Evolutionary conservation across 2,113 vertebrate species (phyloP).

Genomic region (Centropus unirufus): DNA sequence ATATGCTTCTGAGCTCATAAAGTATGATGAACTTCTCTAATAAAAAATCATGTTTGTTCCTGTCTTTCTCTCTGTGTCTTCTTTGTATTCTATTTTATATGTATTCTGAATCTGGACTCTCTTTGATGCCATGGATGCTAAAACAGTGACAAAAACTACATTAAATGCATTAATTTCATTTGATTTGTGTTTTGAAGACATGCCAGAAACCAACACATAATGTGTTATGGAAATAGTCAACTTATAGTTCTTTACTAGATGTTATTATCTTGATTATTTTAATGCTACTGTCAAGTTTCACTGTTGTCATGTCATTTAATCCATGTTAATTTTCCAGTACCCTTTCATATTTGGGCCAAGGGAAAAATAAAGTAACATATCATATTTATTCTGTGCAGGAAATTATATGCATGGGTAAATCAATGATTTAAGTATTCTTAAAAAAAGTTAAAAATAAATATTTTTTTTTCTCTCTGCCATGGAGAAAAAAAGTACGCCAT

Average conservation of each 20-base stretch:
- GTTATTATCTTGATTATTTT: neutral
- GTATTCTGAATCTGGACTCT: neutral
- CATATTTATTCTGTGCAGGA: neutral
- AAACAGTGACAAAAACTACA: neutral
- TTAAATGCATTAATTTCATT: neutral
- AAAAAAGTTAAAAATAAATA: neutral
- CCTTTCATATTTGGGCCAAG: neutral
- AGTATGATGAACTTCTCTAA: rapidly evolving
- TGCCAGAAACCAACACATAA: neutral
- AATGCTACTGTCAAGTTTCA: neutral
- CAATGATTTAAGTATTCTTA: neutral
- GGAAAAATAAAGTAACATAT: neutral
- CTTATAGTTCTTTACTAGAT: rapidly evolving
- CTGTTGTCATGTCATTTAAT: neutral
- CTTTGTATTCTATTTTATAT: neutral
- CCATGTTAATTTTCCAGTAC: neutral
- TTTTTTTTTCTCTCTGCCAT: neutral
- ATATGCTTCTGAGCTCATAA: neutral
- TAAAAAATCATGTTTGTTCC: neutral
- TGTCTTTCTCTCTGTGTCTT: neutral
- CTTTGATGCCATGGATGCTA: neutral
- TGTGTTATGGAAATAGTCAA: neutral
- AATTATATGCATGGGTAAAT: neutral
- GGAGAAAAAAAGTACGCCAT: neutral
- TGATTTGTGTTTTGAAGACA: neutral